phyloP scores from a whole-genome alignment of 2,113 vertebrate species.

The Atrichornis clamosus region DNA sequence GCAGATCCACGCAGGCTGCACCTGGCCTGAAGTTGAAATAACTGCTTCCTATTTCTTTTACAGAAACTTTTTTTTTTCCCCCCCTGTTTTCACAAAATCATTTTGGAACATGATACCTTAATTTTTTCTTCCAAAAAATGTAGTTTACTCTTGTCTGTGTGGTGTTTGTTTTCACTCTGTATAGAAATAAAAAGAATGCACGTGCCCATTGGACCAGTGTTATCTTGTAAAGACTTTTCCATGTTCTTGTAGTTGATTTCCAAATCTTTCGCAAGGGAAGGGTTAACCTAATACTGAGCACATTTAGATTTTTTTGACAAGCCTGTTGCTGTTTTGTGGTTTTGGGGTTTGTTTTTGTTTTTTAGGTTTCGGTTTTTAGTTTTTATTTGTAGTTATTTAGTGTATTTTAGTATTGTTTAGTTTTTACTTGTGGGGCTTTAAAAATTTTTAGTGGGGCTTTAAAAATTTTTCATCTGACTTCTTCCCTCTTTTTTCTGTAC shows the following conservation, averaged over 20 bases:
- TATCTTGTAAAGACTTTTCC: not conserved
- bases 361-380: not conserved
- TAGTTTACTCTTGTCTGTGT: not conserved
- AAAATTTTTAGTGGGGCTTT: not conserved
- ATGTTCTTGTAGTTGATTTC: not conserved
- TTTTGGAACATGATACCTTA: not conserved
- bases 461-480: not conserved
- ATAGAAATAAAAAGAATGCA: slow-evolving; percentile 22
- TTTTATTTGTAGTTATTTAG: not conserved
- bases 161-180: not conserved
- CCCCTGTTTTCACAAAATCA: not conserved
- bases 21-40: not conserved
- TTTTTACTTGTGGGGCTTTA: not conserved
- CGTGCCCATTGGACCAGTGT: not conserved
- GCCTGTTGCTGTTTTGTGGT: not conserved
- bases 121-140: not conserved
- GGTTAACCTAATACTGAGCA: not conserved
- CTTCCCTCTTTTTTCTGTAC: not conserved
- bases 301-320: not conserved
- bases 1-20: not conserved
- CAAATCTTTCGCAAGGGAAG: not conserved
- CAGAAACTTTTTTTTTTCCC: not conserved
- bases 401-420: not conserved
- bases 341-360: not conserved
- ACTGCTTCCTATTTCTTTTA: not conserved